These are phyloP conservation scores for Coecobrya sp. DNA, from an alignment of 2,888 invertebrate genomes.

Conservation along the genomic window DNA sequence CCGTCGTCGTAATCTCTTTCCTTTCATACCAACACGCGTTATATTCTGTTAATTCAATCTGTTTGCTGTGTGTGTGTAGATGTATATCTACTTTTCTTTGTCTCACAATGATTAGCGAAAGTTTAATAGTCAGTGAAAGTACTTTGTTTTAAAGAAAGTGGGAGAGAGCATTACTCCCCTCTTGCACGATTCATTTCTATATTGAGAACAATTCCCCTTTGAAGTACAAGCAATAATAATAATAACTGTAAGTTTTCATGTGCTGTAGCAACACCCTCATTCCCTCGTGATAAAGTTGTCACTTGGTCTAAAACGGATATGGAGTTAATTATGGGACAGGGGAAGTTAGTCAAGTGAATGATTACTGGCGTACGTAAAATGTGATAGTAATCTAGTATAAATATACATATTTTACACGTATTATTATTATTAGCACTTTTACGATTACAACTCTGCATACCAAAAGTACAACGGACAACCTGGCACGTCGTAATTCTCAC, in stretches of 20 bases:
- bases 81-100: not conserved
- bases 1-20: not conserved
- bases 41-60: conserved; percentile 32
- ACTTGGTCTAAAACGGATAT: conserved; percentile 64
- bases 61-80: not conserved
- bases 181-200: not conserved
- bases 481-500: conserved; percentile 16
- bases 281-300: conserved; percentile 73
- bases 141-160: not conserved
- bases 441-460: not conserved
- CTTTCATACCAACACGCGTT: not conserved
- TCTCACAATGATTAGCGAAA: conserved; percentile 27
- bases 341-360: conserved; percentile 56
- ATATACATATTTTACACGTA: not conserved
- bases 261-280: conserved; percentile 3
- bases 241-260: not conserved
- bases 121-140: conserved; percentile 38
- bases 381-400: conserved; percentile 21
- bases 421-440: not conserved
- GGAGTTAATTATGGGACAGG: conserved; percentile 71
- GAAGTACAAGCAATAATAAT: conserved; percentile 7
- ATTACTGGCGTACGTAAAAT: conserved; percentile 37
- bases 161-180: not conserved
- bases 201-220: not conserved
- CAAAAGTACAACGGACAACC: conserved; percentile 5